Conservation (phyloP, 2,113 vertebrate species). For the Dicrurus megarhynchus region DNA sequence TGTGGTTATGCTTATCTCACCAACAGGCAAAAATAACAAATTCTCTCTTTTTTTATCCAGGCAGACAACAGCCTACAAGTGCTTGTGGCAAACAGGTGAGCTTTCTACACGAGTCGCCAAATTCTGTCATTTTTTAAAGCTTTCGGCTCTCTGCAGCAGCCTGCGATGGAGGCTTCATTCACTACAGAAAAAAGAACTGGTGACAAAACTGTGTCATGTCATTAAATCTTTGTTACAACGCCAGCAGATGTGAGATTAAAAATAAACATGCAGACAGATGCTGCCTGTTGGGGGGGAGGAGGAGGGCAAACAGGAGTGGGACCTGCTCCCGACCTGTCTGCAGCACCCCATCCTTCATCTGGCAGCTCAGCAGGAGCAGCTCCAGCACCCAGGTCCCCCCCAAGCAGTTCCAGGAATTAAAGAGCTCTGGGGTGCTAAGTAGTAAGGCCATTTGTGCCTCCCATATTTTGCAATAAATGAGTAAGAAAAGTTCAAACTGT, state of each 20-base stretch:
- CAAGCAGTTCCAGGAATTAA: background rate
- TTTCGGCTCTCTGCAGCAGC: background rate
- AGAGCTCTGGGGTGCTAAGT: background rate
- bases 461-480: background rate
- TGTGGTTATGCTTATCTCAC: background rate
- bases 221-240: constrained; percentile 46
- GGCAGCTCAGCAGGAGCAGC: background rate
- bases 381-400: background rate
- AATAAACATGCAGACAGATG: constrained; percentile 52
- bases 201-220: constrained; percentile 35
- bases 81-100: background rate
- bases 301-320: background rate
- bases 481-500: background rate
- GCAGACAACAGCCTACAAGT: background rate
- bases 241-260: constrained; percentile 56
- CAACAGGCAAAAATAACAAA: background rate
- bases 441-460: fast-evolving
- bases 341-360: background rate
- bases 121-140: background rate
- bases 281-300: background rate
- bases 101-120: background rate
- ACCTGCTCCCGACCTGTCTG: background rate
- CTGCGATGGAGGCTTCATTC: background rate
- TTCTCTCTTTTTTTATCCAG: background rate
- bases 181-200: background rate